These are phyloP conservation scores for Musca vetustissima DNA, from an alignment of 1,140 invertebrate species.

Conservation along the genomic window DNA sequence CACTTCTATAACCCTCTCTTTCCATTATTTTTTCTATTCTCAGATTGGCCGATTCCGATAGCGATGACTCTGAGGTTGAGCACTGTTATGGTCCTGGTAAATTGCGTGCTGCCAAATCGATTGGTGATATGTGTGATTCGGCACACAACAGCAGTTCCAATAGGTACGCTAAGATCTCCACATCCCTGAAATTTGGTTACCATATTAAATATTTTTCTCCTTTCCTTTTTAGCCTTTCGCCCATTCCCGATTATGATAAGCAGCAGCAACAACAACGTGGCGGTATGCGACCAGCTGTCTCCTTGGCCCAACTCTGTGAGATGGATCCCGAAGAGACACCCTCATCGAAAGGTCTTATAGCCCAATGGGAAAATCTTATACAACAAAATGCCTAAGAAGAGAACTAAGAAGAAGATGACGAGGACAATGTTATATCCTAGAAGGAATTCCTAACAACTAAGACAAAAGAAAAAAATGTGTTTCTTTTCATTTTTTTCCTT, in stretches of 20 bases:
- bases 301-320: constrained; percentile 62
- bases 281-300: constrained; percentile 62
- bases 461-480: no score
- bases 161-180: constrained; percentile 21
- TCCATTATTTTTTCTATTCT: no score
- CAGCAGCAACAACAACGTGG: constrained; percentile 21
- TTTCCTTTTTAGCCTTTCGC: constrained; percentile 26
- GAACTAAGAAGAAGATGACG: no score
- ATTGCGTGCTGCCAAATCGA: constrained; percentile 61
- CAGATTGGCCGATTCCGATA: constrained; percentile 50
- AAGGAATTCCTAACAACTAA: no score
- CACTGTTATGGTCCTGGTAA: constrained; percentile 61
- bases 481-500: no score
- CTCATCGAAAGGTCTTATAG: constrained; percentile 63
- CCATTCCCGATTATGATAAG: constrained; percentile 32
- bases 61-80: constrained; percentile 61
- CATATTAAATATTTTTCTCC: background rate
- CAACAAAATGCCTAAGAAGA: constrained; percentile 56
- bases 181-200: background rate
- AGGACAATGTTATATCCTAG: no score
- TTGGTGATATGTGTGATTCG: constrained; percentile 60
- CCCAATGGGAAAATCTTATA: constrained; percentile 64
- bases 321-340: constrained; percentile 61
- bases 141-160: constrained; percentile 57
- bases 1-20: no score